phyloP scores from a whole-genome alignment of 2,888 invertebrate genomes.

The Perizoma flavofasciatum region DNA sequence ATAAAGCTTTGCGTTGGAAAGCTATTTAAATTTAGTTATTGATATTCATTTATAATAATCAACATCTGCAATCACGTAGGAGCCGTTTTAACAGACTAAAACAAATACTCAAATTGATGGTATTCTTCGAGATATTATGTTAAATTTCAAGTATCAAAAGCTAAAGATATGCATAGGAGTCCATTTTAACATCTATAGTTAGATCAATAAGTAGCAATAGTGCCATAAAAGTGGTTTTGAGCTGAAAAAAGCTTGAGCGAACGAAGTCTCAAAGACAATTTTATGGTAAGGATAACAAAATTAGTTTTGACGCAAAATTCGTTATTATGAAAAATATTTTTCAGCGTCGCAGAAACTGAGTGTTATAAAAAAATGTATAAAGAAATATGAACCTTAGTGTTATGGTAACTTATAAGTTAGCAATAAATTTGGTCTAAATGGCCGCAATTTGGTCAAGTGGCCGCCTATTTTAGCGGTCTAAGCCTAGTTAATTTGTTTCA shows the following conservation, averaged over 20 bases:
- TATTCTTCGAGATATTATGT: too few relatives aligned
- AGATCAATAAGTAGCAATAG: neutral
- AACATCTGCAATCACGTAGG: too few relatives aligned
- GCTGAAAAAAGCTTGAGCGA: constrained; percentile 5
- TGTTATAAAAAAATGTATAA: too few relatives aligned
- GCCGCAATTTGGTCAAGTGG: constrained; percentile 20
- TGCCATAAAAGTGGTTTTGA: constrained; percentile 1
- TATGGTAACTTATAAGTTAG: neutral
- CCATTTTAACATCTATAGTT: neutral
- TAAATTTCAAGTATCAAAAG: constrained; percentile 4
- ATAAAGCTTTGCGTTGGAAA: neutral
- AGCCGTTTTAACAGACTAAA: too few relatives aligned
- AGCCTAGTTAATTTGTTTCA: too few relatives aligned
- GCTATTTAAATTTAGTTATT: neutral
- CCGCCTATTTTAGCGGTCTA: constrained; percentile 12
- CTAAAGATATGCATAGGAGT: constrained; percentile 3
- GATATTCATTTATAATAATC: too few relatives aligned
- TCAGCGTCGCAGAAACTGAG: constrained; percentile 2
- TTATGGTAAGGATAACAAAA: neutral
- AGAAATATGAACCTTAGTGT: too few relatives aligned
- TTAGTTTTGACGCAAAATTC: neutral
- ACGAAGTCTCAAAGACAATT: constrained; percentile 1
- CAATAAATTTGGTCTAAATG: constrained; percentile 22
- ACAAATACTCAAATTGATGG: too few relatives aligned
- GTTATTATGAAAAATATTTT: neutral